Conservation (phyloP, 2,113 vertebrate genomes). For the Vombatus ursinus region DNA sequence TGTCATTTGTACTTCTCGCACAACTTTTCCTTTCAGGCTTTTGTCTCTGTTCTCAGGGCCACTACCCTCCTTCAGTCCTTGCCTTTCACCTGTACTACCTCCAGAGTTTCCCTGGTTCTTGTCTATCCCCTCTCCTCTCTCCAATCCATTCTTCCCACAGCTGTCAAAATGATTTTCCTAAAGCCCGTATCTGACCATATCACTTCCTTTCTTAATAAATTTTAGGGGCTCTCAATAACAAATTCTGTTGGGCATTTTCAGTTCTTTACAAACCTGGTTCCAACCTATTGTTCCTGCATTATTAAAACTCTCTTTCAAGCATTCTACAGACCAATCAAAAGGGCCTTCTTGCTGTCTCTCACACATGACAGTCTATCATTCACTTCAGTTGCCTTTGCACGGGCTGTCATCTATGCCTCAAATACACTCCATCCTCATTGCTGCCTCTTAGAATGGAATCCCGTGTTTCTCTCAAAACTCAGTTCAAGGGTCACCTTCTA, state of each 20-base stretch:
- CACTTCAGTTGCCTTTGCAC: not conserved
- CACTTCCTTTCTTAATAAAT: not conserved
- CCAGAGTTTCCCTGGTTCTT: not conserved
- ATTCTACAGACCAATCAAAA: not conserved
- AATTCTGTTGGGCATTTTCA: not conserved
- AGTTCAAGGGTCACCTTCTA: not conserved
- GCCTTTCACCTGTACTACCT: not conserved
- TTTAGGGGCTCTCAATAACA: not conserved
- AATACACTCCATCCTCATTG: not conserved
- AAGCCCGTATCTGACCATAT: not conserved
- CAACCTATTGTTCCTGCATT: not conserved
- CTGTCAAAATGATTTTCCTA: not conserved
- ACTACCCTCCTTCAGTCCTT: too few relatives aligned
- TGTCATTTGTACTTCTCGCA: not conserved
- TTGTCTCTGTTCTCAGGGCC: too few relatives aligned
- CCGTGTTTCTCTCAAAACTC: not conserved
- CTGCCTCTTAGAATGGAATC: not conserved
- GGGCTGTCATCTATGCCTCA: not conserved
- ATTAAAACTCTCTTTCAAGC: not conserved
- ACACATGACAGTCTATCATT: not conserved
- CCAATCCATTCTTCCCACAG: not conserved
- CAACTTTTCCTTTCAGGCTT: not conserved
- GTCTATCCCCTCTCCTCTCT: not conserved
- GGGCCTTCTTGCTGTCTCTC: not conserved
- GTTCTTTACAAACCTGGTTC: not conserved